These are phyloP conservation scores for Saturnia japonica DNA, from an alignment of 2,888 invertebrate genomes.

Conservation along the genomic window DNA sequence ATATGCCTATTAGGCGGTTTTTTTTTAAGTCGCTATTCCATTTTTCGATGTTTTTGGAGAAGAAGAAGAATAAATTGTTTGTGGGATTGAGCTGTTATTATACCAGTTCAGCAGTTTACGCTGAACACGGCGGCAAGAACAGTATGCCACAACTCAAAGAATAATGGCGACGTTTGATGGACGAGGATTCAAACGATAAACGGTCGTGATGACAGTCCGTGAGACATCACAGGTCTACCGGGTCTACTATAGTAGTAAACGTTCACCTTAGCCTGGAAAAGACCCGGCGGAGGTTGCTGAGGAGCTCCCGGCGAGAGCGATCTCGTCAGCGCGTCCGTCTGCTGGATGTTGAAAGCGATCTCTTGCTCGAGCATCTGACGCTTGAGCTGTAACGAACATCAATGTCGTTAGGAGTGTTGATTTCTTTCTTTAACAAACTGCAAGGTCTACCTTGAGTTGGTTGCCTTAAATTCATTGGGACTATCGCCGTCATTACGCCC, in stretches of 20 bases:
- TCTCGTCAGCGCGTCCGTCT: conserved; percentile 94
- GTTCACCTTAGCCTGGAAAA: conserved; percentile 67
- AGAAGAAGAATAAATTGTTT: no score
- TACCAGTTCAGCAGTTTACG: no score
- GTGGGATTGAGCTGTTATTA: no score
- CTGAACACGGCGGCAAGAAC: no score
- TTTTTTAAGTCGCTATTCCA: no score
- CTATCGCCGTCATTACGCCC: no score
- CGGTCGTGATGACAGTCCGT: not conserved
- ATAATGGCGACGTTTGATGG: no score
- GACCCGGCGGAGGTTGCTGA: conserved; percentile 47
- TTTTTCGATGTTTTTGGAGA: no score
- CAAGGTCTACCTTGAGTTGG: not conserved
- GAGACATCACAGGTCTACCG: no score
- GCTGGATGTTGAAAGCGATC: conserved; percentile 96
- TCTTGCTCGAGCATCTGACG: conserved; percentile 93
- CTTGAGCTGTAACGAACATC: conserved; percentile 77
- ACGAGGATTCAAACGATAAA: not conserved
- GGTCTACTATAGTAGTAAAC: not conserved
- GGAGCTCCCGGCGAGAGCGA: conserved; percentile 90
- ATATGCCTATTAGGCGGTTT: no score
- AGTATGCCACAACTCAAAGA: no score
- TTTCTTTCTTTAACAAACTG: not conserved
- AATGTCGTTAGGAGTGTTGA: not conserved
- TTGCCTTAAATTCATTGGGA: no score